A percentile compares a stretch with the other conserved stretches of the same genome.
phyloP scores from a whole-genome alignment of 2,888 invertebrate species.

The Cynaeus angustus region DNA sequence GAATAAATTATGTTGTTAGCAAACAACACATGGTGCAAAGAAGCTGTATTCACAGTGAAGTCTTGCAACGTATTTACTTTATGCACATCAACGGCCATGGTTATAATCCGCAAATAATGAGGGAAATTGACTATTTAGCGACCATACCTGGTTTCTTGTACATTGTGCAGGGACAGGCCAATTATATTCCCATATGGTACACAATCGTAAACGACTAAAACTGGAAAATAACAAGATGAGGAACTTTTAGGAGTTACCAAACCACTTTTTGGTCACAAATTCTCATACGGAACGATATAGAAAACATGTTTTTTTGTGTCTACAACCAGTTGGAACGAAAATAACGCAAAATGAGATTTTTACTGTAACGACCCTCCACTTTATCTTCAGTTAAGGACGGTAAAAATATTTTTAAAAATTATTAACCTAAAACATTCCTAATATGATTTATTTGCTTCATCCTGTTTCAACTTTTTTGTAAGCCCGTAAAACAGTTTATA shows the following conservation, averaged over 20 bases:
- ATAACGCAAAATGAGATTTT: too few relatives aligned
- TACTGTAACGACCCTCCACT: too few relatives aligned
- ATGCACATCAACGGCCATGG: slow-evolving; percentile 49
- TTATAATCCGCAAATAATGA: slow-evolving; percentile 53
- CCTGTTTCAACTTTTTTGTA: too few relatives aligned
- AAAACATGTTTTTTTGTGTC: too few relatives aligned
- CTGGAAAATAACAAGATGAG: slow-evolving; percentile 34
- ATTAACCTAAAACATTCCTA: too few relatives aligned
- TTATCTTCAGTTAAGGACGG: too few relatives aligned
- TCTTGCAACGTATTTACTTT: slow-evolving; percentile 47
- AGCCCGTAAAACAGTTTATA: too few relatives aligned
- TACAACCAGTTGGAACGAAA: too few relatives aligned
- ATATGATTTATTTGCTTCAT: too few relatives aligned
- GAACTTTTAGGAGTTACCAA: slow-evolving; percentile 9
- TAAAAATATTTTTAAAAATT: too few relatives aligned
- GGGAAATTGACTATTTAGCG: slow-evolving; percentile 45
- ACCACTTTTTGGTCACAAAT: slow-evolving; percentile 13
- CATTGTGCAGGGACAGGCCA: slow-evolving; percentile 34
- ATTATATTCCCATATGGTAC: slow-evolving; percentile 31
- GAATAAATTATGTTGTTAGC: slow-evolving; percentile 46
- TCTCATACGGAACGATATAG: too few relatives aligned
- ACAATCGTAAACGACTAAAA: slow-evolving; percentile 15
- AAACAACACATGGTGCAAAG: slow-evolving; percentile 44
- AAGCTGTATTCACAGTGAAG: slow-evolving; percentile 34
- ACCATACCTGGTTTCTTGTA: slow-evolving; percentile 30